These are phyloP conservation scores for Carduelis carduelis DNA, from an alignment of 2,797 vertebrate species.

Conservation along the genomic window DNA sequence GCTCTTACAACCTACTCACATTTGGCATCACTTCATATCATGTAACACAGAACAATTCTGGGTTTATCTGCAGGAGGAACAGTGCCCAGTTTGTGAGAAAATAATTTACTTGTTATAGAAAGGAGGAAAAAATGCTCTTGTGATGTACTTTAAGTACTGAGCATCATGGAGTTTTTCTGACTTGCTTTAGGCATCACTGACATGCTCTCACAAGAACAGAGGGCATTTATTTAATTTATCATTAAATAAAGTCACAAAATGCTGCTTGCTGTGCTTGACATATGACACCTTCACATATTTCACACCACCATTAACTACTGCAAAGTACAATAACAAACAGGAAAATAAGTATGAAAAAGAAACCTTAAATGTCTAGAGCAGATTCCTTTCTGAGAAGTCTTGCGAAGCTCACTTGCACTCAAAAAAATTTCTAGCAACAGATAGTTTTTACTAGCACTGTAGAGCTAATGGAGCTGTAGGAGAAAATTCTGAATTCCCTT, in stretches of 20 bases:
- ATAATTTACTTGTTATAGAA: neutral
- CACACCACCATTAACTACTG: neutral
- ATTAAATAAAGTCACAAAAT: neutral
- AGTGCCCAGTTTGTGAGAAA: neutral
- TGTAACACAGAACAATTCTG: neutral
- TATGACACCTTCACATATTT: neutral
- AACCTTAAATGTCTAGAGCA: neutral
- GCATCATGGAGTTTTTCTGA: neutral
- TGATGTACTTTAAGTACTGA: neutral
- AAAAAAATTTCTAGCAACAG: neutral
- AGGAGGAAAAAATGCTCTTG: neutral
- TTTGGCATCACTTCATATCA: neutral
- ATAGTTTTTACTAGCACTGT: slow-evolving; percentile 16
- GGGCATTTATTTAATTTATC: no score
- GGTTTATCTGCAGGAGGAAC: neutral
- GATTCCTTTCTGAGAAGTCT: neutral
- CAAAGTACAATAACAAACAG: neutral
- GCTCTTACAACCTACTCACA: neutral
- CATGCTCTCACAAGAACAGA: neutral
- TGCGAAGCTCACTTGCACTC: neutral
- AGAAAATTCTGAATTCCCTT: slow-evolving; percentile 34
- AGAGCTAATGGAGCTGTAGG: slow-evolving; percentile 30
- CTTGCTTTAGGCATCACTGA: neutral
- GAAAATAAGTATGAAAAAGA: neutral
- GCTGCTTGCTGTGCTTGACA: neutral